These are phyloP conservation scores for Anthopleura sola DNA, from an alignment of 64 coral and sea anemone genomes.

Conservation along the genomic window DNA sequence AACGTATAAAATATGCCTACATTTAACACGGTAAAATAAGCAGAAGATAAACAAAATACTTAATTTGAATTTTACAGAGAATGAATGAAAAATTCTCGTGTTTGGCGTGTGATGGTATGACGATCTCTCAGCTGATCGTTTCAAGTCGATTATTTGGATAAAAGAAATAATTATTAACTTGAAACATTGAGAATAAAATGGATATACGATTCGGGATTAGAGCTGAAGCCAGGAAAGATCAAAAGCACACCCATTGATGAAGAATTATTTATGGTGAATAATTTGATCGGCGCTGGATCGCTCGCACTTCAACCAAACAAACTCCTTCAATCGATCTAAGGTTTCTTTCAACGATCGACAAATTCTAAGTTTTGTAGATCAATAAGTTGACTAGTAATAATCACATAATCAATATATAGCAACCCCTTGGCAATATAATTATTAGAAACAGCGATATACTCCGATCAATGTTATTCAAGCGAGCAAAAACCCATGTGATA, in stretches of 20 bases:
- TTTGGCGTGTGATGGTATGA: neutral
- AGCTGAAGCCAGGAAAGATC: neutral
- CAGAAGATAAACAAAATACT: neutral
- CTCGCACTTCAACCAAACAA: neutral
- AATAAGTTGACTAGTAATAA: neutral
- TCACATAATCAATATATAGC: neutral
- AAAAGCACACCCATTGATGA: neutral
- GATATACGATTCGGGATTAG: neutral
- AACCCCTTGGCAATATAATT: neutral
- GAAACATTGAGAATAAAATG: neutral
- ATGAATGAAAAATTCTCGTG: neutral
- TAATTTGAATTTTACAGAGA: neutral
- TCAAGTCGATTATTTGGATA: too few species aligned
- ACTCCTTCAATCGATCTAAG: neutral
- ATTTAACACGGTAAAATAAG: neutral
- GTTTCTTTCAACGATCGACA: neutral
- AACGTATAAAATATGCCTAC: neutral
- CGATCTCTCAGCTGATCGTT: neutral
- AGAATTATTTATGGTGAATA: too few species aligned
- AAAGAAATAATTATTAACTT: too few species aligned
- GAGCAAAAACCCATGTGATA: conserved; percentile 1
- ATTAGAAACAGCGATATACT: neutral
- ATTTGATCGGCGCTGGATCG: neutral
- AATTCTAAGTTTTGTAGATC: neutral
- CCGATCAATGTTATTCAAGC: neutral